A percentile compares a stretch with the other conserved stretches of the same genome.
Evolutionary conservation across 2,888 invertebrate genomes (phyloP).

Genomic region (Timema podura): DNA sequence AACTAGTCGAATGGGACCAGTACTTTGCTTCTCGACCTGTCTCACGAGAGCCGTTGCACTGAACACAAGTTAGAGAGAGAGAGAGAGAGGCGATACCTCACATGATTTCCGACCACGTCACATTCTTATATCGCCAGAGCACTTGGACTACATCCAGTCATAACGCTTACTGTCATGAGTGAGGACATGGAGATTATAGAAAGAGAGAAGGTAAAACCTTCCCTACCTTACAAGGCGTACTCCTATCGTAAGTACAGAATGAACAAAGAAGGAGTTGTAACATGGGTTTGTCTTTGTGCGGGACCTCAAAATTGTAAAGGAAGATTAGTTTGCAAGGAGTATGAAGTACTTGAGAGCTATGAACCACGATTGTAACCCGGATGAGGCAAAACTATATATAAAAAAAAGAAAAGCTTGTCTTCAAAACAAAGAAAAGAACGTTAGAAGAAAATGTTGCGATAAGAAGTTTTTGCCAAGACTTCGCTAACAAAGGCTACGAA

Average conservation of each 20-base stretch:
- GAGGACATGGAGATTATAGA: conserved; percentile 2
- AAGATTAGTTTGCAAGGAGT: conserved; percentile 3
- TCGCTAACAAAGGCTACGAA: not conserved
- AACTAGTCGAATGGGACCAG: no score
- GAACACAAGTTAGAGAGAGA: no score
- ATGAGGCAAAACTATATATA: not conserved
- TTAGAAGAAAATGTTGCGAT: conserved; percentile 2
- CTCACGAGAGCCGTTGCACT: no score
- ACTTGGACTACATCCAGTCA: not conserved
- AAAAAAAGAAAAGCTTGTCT: conserved; percentile 2
- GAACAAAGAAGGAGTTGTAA: not conserved
- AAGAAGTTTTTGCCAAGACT: not conserved
- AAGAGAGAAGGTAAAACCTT: not conserved
- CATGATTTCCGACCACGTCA: no score
- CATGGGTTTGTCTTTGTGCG: not conserved
- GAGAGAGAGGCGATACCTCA: no score
- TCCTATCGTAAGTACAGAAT: not conserved
- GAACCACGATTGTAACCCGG: not conserved
- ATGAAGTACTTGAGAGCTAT: not conserved
- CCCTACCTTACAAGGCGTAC: not conserved
- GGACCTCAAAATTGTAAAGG: not conserved
- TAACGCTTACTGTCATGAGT: not conserved
- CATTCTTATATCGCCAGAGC: no score
- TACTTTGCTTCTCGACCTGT: no score
- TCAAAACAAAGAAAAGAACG: not conserved